These are phyloP conservation scores for Cheilosia vulpina DNA, from an alignment of 2,888 invertebrate species.

Conservation along the genomic window DNA sequence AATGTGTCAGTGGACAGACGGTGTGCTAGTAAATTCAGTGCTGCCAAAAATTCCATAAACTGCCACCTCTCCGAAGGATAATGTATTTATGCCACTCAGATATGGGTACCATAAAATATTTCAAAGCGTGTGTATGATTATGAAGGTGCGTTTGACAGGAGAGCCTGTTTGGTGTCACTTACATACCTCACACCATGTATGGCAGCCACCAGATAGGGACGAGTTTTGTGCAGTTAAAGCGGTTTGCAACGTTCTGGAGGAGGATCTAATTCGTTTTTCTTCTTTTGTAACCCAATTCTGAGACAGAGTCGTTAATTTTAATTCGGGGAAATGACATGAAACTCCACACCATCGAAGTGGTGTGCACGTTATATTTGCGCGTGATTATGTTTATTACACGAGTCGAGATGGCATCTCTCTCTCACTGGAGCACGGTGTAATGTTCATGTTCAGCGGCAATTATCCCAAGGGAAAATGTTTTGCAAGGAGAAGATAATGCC, in stretches of 20 bases:
- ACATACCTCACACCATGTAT: conserved; percentile 1
- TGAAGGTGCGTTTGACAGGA: conserved; percentile 15
- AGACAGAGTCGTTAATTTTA: background rate
- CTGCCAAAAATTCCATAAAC: background rate
- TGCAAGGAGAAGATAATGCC: background rate
- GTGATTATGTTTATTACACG: conserved; percentile 14
- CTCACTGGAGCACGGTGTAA: background rate
- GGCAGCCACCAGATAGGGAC: background rate
- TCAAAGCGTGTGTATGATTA: background rate
- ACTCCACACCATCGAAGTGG: background rate
- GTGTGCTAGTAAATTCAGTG: background rate
- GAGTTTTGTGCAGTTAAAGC: background rate
- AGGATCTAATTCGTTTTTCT: conserved; percentile 16
- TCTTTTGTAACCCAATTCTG: conserved; percentile 22
- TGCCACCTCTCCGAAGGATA: background rate
- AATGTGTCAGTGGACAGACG: background rate
- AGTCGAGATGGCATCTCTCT: background rate
- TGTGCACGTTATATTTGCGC: conserved; percentile 28
- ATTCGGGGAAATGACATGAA: background rate
- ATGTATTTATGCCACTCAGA: conserved; percentile 13
- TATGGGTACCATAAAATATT: conserved; percentile 8
- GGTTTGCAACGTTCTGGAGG: conserved; percentile 5
- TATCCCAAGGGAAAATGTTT: conserved; percentile 1
- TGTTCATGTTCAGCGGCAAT: background rate
- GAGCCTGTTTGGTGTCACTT: conserved; percentile 8